Percentiles rank a stretch among this genome's conserved stretches.
These are phyloP conservation scores for Marronus borbonicus DNA, from an alignment of 2,888 invertebrate genomes.

Conservation along the genomic window DNA sequence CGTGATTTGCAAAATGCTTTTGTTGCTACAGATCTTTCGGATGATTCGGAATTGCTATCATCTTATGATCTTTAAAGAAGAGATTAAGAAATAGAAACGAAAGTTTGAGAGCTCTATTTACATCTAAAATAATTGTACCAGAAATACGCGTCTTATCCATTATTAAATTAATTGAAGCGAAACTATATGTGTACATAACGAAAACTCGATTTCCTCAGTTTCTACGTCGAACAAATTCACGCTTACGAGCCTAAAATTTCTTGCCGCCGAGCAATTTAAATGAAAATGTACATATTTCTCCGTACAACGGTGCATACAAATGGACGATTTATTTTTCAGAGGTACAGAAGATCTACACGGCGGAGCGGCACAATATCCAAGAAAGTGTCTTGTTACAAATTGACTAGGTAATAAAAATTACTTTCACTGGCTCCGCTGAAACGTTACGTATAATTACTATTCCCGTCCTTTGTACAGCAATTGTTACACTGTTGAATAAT, in stretches of 20 bases:
- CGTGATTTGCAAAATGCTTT: too few relatives aligned
- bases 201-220: neutral
- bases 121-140: too few relatives aligned
- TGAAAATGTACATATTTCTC: neutral
- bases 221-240: neutral
- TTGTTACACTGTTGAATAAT: constrained; percentile 29
- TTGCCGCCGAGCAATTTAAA: neutral
- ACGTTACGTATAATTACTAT: neutral
- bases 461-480: neutral
- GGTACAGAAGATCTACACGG: neutral
- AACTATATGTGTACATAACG: neutral
- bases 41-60: too few relatives aligned
- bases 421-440: constrained; percentile 26
- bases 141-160: neutral
- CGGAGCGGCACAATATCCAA: neutral
- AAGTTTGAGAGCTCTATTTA: too few relatives aligned
- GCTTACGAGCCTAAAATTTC: neutral
- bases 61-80: too few relatives aligned
- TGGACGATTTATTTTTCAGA: neutral
- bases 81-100: too few relatives aligned
- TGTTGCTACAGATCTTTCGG: too few relatives aligned
- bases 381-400: constrained; percentile 30
- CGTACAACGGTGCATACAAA: constrained; percentile 2
- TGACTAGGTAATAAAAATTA: constrained; percentile 4
- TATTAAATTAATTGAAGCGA: neutral